Conservation (phyloP, 1,140 invertebrate genomes). For the Daktulosphaira vitifoliae region DNA sequence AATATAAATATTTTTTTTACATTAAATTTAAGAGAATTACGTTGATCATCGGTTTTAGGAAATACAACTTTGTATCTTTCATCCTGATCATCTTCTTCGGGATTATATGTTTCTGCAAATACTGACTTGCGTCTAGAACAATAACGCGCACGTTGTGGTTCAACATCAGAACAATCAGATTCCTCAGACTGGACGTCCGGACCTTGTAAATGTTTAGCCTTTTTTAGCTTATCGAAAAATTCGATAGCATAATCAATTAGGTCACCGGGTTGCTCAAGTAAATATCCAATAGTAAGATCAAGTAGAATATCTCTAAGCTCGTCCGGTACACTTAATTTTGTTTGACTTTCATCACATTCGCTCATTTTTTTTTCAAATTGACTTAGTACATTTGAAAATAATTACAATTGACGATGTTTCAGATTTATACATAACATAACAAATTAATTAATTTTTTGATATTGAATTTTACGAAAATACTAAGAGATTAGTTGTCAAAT, state of each 20-base stretch:
- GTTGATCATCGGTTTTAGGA: conserved; percentile 90
- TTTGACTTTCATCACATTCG: no score
- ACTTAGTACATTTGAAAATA: no score
- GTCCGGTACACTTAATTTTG: no score
- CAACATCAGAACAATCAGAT: conserved; percentile 49
- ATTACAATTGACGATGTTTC: no score
- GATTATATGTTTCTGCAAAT: conserved; percentile 92
- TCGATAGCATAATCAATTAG: conserved; percentile 83
- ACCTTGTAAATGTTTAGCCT: conserved; percentile 44
- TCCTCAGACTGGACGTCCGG: not conserved
- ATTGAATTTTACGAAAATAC: no score
- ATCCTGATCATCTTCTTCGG: conserved; percentile 78
- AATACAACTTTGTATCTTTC: conserved; percentile 67
- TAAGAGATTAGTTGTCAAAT: no score
- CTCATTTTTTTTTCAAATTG: no score
- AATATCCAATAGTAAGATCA: conserved; percentile 90
- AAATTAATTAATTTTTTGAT: no score
- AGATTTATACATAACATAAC: no score
- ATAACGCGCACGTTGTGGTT: conserved; percentile 66
- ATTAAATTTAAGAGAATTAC: conserved; percentile 75
- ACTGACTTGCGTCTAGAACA: conserved; percentile 77
- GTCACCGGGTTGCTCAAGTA: conserved; percentile 80
- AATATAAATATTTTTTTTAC: conserved; percentile 89
- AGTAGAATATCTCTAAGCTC: conserved; percentile 85
- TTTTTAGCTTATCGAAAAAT: conserved; percentile 76